Evolutionary conservation across 2,797 vertebrate species (phyloP).

Genomic region (Lithobates pipiens): DNA sequence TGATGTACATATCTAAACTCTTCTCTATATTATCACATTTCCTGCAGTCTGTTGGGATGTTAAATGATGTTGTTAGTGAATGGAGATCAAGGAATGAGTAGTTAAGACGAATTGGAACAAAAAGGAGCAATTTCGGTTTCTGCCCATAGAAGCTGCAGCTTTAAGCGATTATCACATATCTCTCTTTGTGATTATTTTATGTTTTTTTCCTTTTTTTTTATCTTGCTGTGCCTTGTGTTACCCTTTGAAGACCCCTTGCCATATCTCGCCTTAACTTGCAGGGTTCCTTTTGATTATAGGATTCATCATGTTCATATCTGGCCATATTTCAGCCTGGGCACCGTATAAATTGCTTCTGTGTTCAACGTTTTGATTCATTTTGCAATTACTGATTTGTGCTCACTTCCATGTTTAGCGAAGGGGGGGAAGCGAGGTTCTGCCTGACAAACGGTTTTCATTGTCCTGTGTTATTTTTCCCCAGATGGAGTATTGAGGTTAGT

Average conservation of each 20-base stretch:
- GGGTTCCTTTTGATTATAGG: slow-evolving; percentile 18
- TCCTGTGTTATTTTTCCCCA: slow-evolving; percentile 39
- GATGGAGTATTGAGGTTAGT: background rate
- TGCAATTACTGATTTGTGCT: slow-evolving; percentile 49
- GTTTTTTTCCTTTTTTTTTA: background rate
- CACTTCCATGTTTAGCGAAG: slow-evolving; percentile 15
- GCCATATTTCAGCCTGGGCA: slow-evolving; percentile 29
- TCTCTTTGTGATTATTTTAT: slow-evolving; percentile 1
- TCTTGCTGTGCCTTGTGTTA: background rate
- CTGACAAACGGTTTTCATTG: slow-evolving; percentile 46
- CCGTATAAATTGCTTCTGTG: slow-evolving; percentile 41
- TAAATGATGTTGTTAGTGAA: background rate
- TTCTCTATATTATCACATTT: too few relatives aligned
- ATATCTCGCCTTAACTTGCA: background rate
- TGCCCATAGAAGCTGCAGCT: background rate
- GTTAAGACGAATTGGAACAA: too few relatives aligned
- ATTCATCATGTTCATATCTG: slow-evolving; percentile 40
- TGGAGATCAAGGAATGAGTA: too few relatives aligned
- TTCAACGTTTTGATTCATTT: slow-evolving; percentile 55
- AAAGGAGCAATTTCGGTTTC: too few relatives aligned
- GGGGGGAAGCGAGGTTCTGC: background rate
- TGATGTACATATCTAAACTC: too few relatives aligned
- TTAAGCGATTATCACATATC: background rate
- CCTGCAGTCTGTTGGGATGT: background rate
- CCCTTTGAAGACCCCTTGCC: background rate